These are phyloP conservation scores for Parapsyche elsis DNA, from an alignment of 1,140 invertebrate genomes.

Conservation along the genomic window DNA sequence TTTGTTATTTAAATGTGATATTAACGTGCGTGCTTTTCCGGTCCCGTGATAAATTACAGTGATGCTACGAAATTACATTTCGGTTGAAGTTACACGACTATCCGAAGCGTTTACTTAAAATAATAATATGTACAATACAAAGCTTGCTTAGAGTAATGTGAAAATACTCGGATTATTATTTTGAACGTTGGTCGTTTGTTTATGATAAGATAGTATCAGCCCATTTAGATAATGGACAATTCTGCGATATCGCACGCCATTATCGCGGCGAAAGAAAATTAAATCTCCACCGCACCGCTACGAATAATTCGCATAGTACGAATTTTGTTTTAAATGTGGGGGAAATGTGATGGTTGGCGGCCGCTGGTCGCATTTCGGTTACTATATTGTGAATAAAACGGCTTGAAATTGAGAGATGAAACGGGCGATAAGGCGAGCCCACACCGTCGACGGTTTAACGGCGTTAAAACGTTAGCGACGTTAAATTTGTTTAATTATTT, in stretches of 20 bases:
- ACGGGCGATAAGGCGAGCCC: slow-evolving; percentile 18
- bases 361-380: neutral
- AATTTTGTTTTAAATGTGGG: too few relatives aligned
- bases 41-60: slow-evolving; percentile 50
- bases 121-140: neutral
- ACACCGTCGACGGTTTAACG: slow-evolving; percentile 30
- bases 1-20: slow-evolving; percentile 55
- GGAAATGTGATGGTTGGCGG: neutral
- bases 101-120: neutral
- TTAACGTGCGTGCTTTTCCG: slow-evolving; percentile 51
- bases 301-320: neutral
- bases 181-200: too few relatives aligned
- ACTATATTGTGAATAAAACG: neutral
- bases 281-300: neutral
- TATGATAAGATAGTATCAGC: too few relatives aligned
- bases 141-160: neutral
- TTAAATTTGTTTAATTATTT: slow-evolving; percentile 51
- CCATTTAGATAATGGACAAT: too few relatives aligned
- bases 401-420: slow-evolving; percentile 31
- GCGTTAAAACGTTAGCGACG: slow-evolving; percentile 42
- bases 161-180: too few relatives aligned
- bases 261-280: too few relatives aligned
- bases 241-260: too few relatives aligned
- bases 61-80: slow-evolving; percentile 38
- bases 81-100: neutral